Conservation (phyloP, 2,888 invertebrate genomes). For the Idaea straminata region DNA sequence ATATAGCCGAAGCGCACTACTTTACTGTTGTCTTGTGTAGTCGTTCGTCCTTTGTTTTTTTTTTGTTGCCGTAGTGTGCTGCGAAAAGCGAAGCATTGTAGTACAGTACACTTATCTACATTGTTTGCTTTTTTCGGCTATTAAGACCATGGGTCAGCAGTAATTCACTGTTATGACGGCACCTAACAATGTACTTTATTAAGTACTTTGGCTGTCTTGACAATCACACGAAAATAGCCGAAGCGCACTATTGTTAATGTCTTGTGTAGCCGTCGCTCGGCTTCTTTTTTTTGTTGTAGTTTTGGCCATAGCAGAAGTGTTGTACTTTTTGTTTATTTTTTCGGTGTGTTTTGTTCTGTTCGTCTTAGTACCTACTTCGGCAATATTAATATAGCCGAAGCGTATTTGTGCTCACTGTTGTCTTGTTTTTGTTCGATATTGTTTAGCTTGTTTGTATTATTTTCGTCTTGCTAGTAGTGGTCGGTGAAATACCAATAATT, state of each 20-base stretch:
- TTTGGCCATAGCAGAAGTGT: too few relatives aligned
- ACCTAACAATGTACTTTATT: slow-evolving; percentile 65
- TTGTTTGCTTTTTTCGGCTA: slow-evolving; percentile 64
- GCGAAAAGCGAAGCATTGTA: slow-evolving; percentile 1
- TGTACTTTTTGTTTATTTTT: too few relatives aligned
- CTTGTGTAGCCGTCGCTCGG: not conserved
- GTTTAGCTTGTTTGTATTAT: not conserved
- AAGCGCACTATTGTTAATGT: slow-evolving; percentile 22
- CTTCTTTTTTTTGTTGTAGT: too few relatives aligned
- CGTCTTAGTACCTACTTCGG: slow-evolving; percentile 5
- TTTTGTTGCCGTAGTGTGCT: slow-evolving; percentile 5
- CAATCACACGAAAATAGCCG: slow-evolving; percentile 33
- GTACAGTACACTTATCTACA: too few relatives aligned
- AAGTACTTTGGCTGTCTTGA: slow-evolving; percentile 57
- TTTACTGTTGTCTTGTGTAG: not conserved
- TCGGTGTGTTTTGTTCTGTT: too few relatives aligned
- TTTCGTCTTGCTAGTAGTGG: too few relatives aligned
- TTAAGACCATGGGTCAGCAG: slow-evolving; percentile 86
- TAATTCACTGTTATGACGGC: slow-evolving; percentile 91
- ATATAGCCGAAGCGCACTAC: slow-evolving; percentile 32
- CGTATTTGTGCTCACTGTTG: not conserved
- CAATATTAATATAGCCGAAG: not conserved
- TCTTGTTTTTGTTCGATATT: not conserved
- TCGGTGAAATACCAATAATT: too few relatives aligned
- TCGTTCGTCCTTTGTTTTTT: not conserved